phyloP scores from a whole-genome alignment of 1,140 invertebrate species.

The Caenorhabditis latens region DNA sequence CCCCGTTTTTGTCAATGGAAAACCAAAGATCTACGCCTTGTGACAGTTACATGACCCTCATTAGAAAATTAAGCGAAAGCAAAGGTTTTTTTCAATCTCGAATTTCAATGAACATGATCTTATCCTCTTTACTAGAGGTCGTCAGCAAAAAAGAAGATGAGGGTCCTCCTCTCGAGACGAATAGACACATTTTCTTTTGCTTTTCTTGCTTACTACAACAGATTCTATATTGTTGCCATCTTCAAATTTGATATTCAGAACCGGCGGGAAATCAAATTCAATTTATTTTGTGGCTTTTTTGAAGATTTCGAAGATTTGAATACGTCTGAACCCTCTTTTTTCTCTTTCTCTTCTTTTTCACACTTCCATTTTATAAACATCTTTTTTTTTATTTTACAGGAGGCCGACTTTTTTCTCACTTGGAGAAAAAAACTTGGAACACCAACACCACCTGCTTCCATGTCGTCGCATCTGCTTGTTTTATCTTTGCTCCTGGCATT shows the following conservation, averaged over 20 bases:
- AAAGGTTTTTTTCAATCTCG: background rate
- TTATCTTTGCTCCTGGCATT: constrained; percentile 46
- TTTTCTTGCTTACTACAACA: background rate
- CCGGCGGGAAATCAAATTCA: background rate
- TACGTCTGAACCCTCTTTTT: background rate
- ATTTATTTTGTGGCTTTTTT: background rate
- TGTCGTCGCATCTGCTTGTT: constrained; percentile 27
- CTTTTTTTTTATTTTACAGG: background rate
- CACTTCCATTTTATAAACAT: background rate
- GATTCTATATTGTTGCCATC: constrained; percentile 47
- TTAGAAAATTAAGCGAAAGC: constrained; percentile 18
- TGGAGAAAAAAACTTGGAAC: constrained; percentile 31
- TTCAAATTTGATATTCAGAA: constrained; percentile 47
- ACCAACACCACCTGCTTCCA: constrained; percentile 25
- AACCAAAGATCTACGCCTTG: constrained; percentile 22
- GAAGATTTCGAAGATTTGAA: background rate
- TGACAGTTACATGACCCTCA: constrained; percentile 1
- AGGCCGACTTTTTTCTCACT: background rate
- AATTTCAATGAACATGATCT: constrained; percentile 54
- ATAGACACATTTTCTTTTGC: constrained; percentile 27
- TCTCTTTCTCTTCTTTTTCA: background rate
- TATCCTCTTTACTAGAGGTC: constrained; percentile 38
- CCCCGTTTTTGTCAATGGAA: background rate
- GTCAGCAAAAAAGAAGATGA: background rate
- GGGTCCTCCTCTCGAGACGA: constrained; percentile 44